These are phyloP conservation scores for Crenichthys baileyi DNA, from an alignment of 2,797 vertebrate species.

Conservation along the genomic window DNA sequence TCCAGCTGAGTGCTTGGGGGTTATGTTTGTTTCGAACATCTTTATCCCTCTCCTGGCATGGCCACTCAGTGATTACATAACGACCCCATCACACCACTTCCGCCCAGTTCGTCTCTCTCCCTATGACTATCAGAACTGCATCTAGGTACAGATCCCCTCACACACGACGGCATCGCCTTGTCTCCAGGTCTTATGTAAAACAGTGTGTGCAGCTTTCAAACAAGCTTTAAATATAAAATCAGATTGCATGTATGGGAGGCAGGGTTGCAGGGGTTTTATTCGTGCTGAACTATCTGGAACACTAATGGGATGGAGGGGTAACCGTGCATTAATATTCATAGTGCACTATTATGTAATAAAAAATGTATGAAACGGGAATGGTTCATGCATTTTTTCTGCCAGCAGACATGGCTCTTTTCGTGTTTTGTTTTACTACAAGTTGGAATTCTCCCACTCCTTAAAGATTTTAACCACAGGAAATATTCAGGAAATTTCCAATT, in stretches of 20 bases:
- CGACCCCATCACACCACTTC: constrained; percentile 45
- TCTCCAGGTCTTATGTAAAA: constrained; percentile 52
- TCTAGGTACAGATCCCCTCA: constrained; percentile 40
- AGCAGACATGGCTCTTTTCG: constrained; percentile 20
- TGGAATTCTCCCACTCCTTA: constrained; percentile 1
- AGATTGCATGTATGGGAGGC: constrained; percentile 29
- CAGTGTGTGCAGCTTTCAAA: constrained; percentile 48
- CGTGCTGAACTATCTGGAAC: constrained; percentile 58
- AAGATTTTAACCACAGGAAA: background rate
- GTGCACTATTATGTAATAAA: constrained; percentile 75
- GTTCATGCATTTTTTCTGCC: constrained; percentile 37
- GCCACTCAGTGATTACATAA: constrained; percentile 67
- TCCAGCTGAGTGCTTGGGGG: constrained; percentile 59
- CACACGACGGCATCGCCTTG: background rate
- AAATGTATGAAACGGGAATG: constrained; percentile 72
- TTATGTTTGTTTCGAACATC: constrained; percentile 74
- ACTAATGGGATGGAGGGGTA: constrained; percentile 63
- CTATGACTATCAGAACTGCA: constrained; percentile 52
- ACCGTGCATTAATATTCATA: constrained; percentile 78
- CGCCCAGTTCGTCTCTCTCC: constrained; percentile 50
- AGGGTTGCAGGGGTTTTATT: constrained; percentile 37
- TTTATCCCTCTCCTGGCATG: constrained; percentile 71
- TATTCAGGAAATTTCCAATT: background rate
- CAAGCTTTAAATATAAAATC: constrained; percentile 42
- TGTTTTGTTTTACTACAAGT: constrained; percentile 10